Percentiles rank a stretch among this genome's conserved stretches.
phyloP scores from a whole-genome alignment of 2,888 invertebrate species.

The Tenthredo notha region DNA sequence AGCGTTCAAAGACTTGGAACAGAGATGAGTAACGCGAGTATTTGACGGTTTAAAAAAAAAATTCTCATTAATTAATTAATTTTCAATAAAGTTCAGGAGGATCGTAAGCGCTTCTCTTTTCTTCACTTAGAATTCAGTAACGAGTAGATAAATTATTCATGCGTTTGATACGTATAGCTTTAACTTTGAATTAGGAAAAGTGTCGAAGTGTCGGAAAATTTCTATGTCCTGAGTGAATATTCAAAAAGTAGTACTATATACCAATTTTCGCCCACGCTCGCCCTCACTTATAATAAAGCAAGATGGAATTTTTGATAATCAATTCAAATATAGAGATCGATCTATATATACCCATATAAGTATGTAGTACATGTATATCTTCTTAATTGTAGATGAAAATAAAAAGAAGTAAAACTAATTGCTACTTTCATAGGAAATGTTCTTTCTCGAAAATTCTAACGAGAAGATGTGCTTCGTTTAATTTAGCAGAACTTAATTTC shows the following conservation, averaged over 20 bases:
- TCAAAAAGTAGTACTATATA: too few species aligned
- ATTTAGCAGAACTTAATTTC: conserved; percentile 35
- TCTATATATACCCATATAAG: too few species aligned
- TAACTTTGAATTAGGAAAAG: conserved; percentile 24
- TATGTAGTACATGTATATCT: too few species aligned
- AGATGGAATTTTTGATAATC: not conserved
- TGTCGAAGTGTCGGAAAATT: conserved; percentile 1
- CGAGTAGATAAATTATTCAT: not conserved
- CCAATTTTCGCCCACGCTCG: too few species aligned
- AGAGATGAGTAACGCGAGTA: not conserved
- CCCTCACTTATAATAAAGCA: not conserved
- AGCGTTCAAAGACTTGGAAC: not conserved
- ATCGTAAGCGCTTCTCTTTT: not conserved
- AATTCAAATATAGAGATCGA: too few species aligned
- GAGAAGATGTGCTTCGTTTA: conserved; percentile 24
- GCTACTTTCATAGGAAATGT: conserved; percentile 14
- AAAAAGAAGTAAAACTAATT: not conserved
- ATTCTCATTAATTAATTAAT: too few species aligned
- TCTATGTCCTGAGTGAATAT: not conserved
- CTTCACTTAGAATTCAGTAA: too few species aligned
- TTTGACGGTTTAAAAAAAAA: not conserved
- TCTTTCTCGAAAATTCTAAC: conserved; percentile 3
- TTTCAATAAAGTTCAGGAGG: not conserved
- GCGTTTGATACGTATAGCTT: not conserved
- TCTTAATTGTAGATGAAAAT: not conserved